Conservation (phyloP, 37 sponge, comb jelly and placozoan genomes). For the Oscarella lobularis region DNA sequence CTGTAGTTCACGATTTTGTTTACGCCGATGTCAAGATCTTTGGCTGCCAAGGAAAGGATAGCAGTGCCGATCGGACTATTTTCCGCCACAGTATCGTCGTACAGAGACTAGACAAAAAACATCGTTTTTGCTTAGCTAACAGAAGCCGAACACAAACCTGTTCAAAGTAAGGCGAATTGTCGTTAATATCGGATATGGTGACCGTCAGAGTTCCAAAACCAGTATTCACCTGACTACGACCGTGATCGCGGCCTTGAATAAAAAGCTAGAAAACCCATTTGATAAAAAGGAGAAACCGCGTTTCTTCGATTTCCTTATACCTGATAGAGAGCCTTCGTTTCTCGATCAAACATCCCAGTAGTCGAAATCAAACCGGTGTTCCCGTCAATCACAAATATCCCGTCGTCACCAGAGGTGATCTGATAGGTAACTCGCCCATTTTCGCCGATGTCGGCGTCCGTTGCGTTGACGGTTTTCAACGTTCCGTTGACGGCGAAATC, state of each 20-base stretch:
- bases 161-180: constrained; percentile 21
- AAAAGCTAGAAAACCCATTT: background rate
- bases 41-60: background rate
- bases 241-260: background rate
- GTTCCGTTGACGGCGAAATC: background rate
- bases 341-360: constrained; percentile 14
- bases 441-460: constrained; percentile 48
- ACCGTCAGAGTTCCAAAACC: constrained; percentile 20
- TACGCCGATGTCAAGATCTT: background rate
- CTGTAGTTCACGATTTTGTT: background rate
- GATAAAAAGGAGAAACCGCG: background rate
- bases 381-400: constrained; percentile 33
- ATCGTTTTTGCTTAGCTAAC: too few species aligned
- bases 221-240: background rate
- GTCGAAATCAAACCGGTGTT: constrained; percentile 36
- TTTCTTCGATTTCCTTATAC: background rate
- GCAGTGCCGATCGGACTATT: background rate
- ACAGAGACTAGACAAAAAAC: background rate
- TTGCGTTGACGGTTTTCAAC: constrained; percentile 14
- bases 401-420: constrained; percentile 19
- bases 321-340: constrained; percentile 9
- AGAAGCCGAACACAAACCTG: too few species aligned
- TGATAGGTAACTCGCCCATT: constrained; percentile 26
- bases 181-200: constrained; percentile 38
- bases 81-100: background rate